These are phyloP conservation scores for Ormyrus nitidulus DNA, from an alignment of 2,888 invertebrate species.

Conservation along the genomic window DNA sequence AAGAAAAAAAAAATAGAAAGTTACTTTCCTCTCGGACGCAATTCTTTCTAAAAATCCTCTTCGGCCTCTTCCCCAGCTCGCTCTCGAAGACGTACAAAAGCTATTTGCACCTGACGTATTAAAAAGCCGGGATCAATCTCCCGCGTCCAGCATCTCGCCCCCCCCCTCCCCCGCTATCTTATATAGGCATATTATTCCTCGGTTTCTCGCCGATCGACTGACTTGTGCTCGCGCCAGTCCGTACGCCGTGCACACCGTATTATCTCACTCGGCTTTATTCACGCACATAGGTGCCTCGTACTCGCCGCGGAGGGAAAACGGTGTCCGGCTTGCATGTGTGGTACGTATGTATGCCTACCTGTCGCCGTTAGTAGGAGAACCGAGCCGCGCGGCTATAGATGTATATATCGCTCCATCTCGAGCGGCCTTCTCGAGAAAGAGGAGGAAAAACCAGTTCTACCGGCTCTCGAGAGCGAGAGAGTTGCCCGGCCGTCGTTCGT, in stretches of 20 bases:
- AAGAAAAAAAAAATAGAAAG: slow-evolving; percentile 26
- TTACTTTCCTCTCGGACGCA: neutral
- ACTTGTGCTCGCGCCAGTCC: neutral
- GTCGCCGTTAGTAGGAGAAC: neutral
- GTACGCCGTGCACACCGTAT: neutral
- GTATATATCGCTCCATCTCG: slow-evolving; percentile 18
- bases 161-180: too few species aligned
- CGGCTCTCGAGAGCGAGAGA: slow-evolving; percentile 17
- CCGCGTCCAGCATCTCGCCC: too few species aligned
- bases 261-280: too few species aligned
- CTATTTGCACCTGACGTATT: neutral
- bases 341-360: neutral
- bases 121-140: too few species aligned
- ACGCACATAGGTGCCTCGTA: too few species aligned
- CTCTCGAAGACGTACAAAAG: neutral
- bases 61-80: neutral
- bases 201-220: too few species aligned
- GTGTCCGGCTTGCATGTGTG: too few species aligned
- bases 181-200: too few species aligned
- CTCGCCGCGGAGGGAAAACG: too few species aligned
- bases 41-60: neutral
- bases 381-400: neutral
- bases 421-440: slow-evolving; percentile 7
- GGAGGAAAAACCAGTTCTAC: slow-evolving; percentile 50
- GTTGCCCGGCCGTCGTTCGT: neutral